Conservation (phyloP, 1,140 invertebrate genomes). For the Plectrocnemia conspersa region DNA sequence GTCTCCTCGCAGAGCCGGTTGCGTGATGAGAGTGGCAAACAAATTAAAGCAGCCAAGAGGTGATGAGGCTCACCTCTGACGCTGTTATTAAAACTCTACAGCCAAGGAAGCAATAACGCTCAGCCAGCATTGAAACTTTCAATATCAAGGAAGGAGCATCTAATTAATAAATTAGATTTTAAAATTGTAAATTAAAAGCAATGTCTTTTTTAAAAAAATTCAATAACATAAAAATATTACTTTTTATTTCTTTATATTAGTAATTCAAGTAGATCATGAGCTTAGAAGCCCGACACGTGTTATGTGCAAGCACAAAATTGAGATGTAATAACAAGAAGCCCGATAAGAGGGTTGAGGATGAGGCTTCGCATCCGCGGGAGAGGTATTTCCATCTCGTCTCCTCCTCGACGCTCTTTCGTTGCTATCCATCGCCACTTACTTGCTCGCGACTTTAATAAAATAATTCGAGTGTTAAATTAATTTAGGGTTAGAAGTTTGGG, state of each 20-base stretch:
- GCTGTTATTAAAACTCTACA: slow-evolving; percentile 16
- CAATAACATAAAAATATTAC: neutral
- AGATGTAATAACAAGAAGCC: slow-evolving; percentile 27
- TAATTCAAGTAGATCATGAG: neutral
- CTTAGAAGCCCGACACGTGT: slow-evolving; percentile 3
- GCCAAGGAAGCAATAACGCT: neutral
- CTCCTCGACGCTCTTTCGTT: neutral
- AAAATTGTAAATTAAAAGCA: neutral
- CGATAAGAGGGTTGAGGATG: slow-evolving; percentile 1
- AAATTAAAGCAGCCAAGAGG: slow-evolving; percentile 7
- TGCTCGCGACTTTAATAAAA: slow-evolving; percentile 36
- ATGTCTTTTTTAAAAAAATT: neutral
- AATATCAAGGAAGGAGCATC: neutral
- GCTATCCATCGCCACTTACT: slow-evolving; percentile 31
- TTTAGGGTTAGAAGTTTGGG: slow-evolving; percentile 33
- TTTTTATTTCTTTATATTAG: neutral
- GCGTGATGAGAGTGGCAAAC: neutral
- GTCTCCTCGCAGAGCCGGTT: too few species aligned
- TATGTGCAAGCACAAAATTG: slow-evolving; percentile 2
- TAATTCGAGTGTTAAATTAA: slow-evolving; percentile 37
- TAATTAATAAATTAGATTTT: neutral
- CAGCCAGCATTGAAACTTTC: neutral
- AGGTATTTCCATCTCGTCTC: slow-evolving; percentile 3
- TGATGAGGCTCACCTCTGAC: slow-evolving; percentile 9
- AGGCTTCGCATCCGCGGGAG: slow-evolving; percentile 5